Percentiles rank a stretch among this genome's conserved stretches.
Conservation (phyloP, 2,888 invertebrate species). For the Deilephila elpenor region DNA sequence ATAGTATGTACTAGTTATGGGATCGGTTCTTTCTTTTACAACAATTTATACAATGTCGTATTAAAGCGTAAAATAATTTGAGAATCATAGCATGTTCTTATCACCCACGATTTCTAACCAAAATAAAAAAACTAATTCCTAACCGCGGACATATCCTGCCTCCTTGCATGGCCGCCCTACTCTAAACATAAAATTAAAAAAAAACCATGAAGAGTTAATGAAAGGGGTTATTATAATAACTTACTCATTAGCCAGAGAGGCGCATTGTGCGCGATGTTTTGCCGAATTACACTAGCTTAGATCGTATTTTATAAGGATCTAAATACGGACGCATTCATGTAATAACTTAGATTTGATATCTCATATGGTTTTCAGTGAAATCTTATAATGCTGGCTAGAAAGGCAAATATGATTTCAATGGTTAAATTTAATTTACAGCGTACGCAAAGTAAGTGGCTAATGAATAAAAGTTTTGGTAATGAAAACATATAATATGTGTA, state of each 20-base stretch:
- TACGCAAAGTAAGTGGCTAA: too few relatives aligned
- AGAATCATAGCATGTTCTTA: too few relatives aligned
- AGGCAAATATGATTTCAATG: background rate
- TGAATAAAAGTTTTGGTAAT: too few relatives aligned
- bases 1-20: too few relatives aligned
- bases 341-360: conserved; percentile 4
- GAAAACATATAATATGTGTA: too few relatives aligned
- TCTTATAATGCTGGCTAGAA: background rate
- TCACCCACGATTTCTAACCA: too few relatives aligned
- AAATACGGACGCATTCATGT: background rate
- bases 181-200: conserved; percentile 26
- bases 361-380: background rate
- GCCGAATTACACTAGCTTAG: conserved; percentile 29
- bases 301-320: background rate
- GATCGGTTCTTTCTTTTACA: too few relatives aligned
- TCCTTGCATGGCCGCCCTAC: background rate
- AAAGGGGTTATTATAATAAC: conserved; percentile 28
- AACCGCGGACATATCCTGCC: background rate
- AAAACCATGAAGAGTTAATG: conserved; percentile 16
- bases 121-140: too few relatives aligned
- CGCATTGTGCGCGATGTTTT: conserved; percentile 25
- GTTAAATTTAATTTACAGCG: too few relatives aligned
- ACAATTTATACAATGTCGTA: too few relatives aligned
- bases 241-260: conserved; percentile 36
- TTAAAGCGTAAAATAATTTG: too few relatives aligned